Evolutionary conservation across 1,140 invertebrate species (phyloP).

Genomic region (Sinella curviseta): DNA sequence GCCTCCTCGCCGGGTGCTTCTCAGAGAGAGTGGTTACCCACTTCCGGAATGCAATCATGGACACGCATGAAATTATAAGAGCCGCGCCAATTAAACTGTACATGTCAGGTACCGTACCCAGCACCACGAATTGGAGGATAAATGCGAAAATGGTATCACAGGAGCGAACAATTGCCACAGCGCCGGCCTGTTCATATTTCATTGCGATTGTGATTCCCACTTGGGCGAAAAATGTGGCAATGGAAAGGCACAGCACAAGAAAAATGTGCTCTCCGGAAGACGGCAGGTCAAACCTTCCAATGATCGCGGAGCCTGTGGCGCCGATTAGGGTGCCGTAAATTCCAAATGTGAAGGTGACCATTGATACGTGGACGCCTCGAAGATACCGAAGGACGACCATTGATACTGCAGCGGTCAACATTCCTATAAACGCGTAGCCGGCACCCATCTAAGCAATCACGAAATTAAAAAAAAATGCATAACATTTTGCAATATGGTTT

Average conservation of each 20-base stretch:
- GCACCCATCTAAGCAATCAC: constrained; percentile 40
- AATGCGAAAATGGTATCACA: constrained; percentile 36
- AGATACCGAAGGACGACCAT: constrained; percentile 26
- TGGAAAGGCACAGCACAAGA: not conserved
- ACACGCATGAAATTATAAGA: constrained; percentile 78
- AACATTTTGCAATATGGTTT: too few relatives aligned
- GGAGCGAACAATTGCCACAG: constrained; percentile 2
- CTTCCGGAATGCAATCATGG: constrained; percentile 78
- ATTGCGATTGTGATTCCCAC: constrained; percentile 30
- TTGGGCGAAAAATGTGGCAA: constrained; percentile 29
- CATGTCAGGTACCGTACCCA: not conserved
- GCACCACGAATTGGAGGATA: not conserved
- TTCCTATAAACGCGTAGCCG: constrained; percentile 16
- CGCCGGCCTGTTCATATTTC: constrained; percentile 38
- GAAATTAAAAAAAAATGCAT: constrained; percentile 1
- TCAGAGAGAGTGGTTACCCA: constrained; percentile 71
- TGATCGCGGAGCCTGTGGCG: not conserved
- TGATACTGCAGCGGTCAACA: constrained; percentile 12
- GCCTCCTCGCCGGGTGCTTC: constrained; percentile 28
- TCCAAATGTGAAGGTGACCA: constrained; percentile 26
- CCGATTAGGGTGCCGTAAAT: constrained; percentile 11
- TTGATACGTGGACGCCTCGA: constrained; percentile 29
- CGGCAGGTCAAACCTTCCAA: not conserved
- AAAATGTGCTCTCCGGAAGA: not conserved
- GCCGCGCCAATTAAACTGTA: constrained; percentile 75